These are phyloP conservation scores for Euzophera pinguis DNA, from an alignment of 2,888 invertebrate species.

Conservation along the genomic window DNA sequence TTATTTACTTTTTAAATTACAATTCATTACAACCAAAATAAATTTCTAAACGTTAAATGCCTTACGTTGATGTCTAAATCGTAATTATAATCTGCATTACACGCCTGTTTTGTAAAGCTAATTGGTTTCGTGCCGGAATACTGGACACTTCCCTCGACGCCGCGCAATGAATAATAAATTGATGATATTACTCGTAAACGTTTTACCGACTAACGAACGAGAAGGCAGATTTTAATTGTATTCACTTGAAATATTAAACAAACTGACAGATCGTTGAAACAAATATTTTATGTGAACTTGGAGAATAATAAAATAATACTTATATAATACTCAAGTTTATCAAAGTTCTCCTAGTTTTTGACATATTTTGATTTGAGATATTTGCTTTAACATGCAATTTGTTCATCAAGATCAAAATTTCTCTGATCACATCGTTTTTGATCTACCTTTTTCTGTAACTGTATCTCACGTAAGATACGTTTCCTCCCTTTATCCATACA, in stretches of 20 bases:
- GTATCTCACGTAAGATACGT: too few species aligned
- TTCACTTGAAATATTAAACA: neutral
- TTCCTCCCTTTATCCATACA: too few species aligned
- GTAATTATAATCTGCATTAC: conserved; percentile 8
- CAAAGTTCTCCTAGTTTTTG: too few species aligned
- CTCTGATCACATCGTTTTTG: too few species aligned
- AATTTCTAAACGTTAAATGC: neutral
- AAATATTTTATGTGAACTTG: too few species aligned
- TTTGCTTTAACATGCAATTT: too few species aligned
- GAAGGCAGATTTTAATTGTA: neutral
- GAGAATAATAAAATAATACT: too few species aligned
- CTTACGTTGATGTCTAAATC: conserved; percentile 5
- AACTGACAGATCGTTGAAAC: too few species aligned
- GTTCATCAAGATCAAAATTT: too few species aligned
- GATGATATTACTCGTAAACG: neutral
- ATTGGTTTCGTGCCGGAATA: conserved; percentile 3
- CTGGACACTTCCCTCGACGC: neutral
- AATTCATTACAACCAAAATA: neutral
- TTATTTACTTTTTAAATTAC: neutral
- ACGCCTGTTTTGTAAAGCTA: conserved; percentile 3
- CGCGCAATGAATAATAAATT: conserved; percentile 1
- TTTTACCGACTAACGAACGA: neutral
- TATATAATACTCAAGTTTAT: too few species aligned
- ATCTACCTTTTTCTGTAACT: too few species aligned
- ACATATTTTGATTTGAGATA: too few species aligned